These are phyloP conservation scores for Microcebus lehilahytsara DNA, from an alignment of 2,113 vertebrate species.

Conservation along the genomic window DNA sequence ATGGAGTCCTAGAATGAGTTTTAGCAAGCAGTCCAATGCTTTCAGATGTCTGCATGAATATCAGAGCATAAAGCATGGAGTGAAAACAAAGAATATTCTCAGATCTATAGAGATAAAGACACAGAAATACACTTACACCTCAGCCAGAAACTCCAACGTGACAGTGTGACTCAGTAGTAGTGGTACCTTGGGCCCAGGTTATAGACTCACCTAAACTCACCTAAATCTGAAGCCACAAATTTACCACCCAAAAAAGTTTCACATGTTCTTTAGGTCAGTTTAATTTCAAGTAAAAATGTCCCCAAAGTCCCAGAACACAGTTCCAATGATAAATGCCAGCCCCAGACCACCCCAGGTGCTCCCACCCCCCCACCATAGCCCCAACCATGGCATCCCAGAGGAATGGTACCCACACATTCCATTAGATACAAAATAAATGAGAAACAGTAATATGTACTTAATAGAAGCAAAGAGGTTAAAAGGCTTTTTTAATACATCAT, in stretches of 20 bases:
- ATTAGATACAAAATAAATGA: conserved; percentile 40
- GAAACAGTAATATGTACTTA: conserved; percentile 16
- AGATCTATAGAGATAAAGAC: conserved; percentile 47
- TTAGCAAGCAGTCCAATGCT: conserved; percentile 64
- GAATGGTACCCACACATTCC: background rate
- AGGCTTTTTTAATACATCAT: conserved; percentile 24
- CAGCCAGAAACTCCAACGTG: conserved; percentile 27
- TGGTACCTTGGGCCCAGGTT: conserved; percentile 20
- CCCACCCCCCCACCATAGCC: background rate
- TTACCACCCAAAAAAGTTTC: conserved; percentile 50
- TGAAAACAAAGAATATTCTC: conserved; percentile 62
- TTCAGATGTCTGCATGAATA: conserved; percentile 56
- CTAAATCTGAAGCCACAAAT: conserved; percentile 76
- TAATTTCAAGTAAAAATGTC: conserved; percentile 40
- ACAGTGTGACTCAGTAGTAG: conserved; percentile 19
- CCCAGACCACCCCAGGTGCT: background rate
- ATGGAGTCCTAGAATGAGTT: conserved; percentile 39
- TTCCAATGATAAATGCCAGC: background rate
- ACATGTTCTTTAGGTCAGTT: conserved; percentile 35
- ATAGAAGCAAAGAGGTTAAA: conserved; percentile 11
- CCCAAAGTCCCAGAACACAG: conserved; percentile 1
- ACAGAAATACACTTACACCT: conserved; percentile 71
- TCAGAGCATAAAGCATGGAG: conserved; percentile 18
- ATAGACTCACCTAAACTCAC: conserved; percentile 79
- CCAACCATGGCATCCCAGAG: background rate